Evolutionary conservation across 2,797 vertebrate species (phyloP).

Genomic region (Sebastes diaconus): DNA sequence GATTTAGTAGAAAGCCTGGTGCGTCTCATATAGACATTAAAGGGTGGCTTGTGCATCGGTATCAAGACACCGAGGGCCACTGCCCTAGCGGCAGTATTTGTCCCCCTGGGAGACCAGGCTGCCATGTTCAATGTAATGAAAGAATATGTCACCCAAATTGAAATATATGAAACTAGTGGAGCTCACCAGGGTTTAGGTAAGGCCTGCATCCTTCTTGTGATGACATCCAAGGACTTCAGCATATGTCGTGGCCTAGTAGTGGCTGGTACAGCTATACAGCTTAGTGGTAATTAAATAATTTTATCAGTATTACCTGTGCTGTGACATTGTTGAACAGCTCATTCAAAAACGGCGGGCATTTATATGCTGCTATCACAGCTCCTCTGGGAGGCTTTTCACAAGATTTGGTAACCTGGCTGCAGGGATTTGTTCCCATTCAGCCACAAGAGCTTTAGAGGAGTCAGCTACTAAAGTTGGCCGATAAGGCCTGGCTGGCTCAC

Average conservation of each 20-base stretch:
- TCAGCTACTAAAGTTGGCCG: neutral
- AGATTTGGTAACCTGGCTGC: slow-evolving; percentile 3
- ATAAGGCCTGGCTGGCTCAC: neutral
- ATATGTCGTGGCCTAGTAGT: neutral
- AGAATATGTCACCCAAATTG: neutral
- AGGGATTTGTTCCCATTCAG: slow-evolving; percentile 22
- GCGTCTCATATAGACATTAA: neutral
- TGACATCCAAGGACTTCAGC: neutral
- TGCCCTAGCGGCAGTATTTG: neutral
- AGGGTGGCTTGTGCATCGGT: neutral
- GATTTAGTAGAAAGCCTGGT: too few species aligned
- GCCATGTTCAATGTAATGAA: neutral
- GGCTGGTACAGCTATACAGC: neutral
- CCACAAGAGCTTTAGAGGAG: slow-evolving; percentile 1
- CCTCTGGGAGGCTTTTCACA: slow-evolving; percentile 7
- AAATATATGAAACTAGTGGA: neutral
- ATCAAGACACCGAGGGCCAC: neutral
- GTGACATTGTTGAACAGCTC: slow-evolving; percentile 3
- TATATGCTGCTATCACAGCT: slow-evolving; percentile 6
- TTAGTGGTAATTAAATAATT: slow-evolving; percentile 11
- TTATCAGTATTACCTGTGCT: slow-evolving; percentile 2
- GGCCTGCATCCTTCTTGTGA: neutral
- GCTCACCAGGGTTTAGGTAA: neutral
- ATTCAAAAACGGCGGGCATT: neutral
- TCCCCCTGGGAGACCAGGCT: neutral